Evolutionary conservation across 2,797 vertebrate genomes (phyloP).

Genomic region (Platyrinchus mystaceus): DNA sequence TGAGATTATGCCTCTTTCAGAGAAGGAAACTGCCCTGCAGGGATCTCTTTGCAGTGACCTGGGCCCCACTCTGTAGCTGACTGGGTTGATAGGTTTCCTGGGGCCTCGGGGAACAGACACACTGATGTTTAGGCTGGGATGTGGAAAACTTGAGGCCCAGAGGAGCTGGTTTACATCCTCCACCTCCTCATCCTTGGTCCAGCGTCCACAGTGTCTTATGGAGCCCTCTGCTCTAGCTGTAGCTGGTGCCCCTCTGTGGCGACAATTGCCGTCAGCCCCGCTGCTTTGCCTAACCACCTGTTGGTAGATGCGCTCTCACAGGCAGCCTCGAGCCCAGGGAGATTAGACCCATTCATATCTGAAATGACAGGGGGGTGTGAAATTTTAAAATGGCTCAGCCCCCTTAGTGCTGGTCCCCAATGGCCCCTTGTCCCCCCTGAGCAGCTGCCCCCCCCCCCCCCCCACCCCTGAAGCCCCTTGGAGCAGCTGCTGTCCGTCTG

Average conservation of each 20-base stretch:
- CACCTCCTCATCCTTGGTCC: neutral
- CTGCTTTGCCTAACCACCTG: conserved; percentile 55
- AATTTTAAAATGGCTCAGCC: neutral
- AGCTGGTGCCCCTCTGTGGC: neutral
- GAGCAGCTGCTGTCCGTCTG: conserved; percentile 74
- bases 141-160: neutral
- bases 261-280: conserved; percentile 5
- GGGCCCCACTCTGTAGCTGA: neutral
- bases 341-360: conserved; percentile 58
- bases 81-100: neutral
- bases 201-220: neutral
- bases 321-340: neutral
- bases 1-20: neutral
- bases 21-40: neutral
- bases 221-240: neutral
- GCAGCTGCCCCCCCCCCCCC: neutral
- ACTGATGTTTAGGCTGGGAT: neutral
- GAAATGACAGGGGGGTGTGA: conserved; percentile 8
- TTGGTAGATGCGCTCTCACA: neutral
- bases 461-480: neutral
- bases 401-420: neutral
- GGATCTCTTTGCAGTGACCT: neutral
- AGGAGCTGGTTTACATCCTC: neutral
- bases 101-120: neutral
- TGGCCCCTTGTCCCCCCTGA: neutral